Base-by-base conservation (phyloP, 2,113 vertebrate species). In the Gasterosteus nipponicus region DNA sequence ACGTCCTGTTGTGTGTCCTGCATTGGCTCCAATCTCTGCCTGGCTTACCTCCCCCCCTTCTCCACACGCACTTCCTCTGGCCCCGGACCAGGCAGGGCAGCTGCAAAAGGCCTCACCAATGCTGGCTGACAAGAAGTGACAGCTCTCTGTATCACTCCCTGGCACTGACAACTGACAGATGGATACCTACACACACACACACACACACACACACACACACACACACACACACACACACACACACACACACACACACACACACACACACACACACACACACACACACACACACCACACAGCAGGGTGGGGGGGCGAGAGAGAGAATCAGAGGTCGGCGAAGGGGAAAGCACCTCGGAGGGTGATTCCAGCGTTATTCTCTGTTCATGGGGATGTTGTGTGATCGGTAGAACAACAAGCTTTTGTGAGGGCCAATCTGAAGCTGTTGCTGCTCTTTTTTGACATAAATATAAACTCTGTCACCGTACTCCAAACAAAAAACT, bases 91-190 rank as follows among this genome's bases (percentile, higher is more conserved):
- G 95, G 93, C 87, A 93, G 81, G 93, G 95, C 97, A 97, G 96
- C 97, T 98, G 97, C 94, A 94, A 95, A 95, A 93, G 96, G 96
- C 96, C 94, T 97, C 96, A 95, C 94, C 93, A 94, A 94, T 84
- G 94, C 94, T 84, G 94, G 92, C 93, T 97, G 98, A 98, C 94
- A 91, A 96, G 96, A 96, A 96, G 96, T 97, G 98, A 98, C 97
- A 98, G 97, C 95, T 96, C 96, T 95, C 95, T 95, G 94, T 95
- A 95, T 97, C 96, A 96, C 95, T 96, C 94, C 92, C 96, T 94
- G 95, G 95, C 96, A 95, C 87, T 99, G 98, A 97, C 97, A 98
- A 96, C 95, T 99, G 97, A 98, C 97, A 98, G 98, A 98, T 98
- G 98, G 97, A 96, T 95, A 96, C 94, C 96, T n/a, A 96, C 96